Evolutionary conservation across 2,113 vertebrate species (phyloP).

Genomic region (Gnathonemus longibarbis): DNA sequence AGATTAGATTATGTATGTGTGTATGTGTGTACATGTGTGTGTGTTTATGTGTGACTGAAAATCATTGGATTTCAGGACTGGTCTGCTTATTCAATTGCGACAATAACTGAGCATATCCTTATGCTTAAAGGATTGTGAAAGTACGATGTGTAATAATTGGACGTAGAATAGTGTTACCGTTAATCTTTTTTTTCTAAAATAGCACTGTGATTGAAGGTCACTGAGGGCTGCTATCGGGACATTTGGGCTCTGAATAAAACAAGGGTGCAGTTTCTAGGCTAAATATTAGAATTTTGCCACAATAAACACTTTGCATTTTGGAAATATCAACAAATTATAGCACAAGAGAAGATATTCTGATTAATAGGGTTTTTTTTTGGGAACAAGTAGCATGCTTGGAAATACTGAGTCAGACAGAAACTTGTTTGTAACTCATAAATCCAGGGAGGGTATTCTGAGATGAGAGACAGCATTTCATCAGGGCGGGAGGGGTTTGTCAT

Average conservation of each 20-base stretch:
- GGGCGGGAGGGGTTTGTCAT: background rate
- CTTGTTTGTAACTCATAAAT: background rate
- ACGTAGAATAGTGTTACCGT: background rate
- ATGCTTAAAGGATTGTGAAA: background rate
- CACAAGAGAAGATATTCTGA: background rate
- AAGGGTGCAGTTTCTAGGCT: background rate
- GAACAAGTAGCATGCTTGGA: background rate
- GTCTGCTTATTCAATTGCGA: background rate
- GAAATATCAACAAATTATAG: background rate
- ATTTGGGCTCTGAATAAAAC: background rate
- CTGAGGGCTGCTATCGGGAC: no score
- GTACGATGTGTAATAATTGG: background rate
- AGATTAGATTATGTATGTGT: background rate
- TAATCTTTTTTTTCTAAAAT: background rate
- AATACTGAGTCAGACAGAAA: background rate
- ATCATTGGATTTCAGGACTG: background rate
- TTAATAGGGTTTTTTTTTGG: background rate
- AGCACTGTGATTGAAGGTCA: background rate
- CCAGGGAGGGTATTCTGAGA: background rate
- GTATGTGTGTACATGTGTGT: background rate
- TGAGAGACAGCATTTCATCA: background rate
- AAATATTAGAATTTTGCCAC: background rate
- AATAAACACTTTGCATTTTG: background rate
- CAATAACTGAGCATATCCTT: background rate
- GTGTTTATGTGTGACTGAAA: background rate